Evolutionary conservation across 1,140 invertebrate genomes (phyloP), one percentile per base, ranked within the genome.

Genomic region (Halictus rubicundus): DNA sequence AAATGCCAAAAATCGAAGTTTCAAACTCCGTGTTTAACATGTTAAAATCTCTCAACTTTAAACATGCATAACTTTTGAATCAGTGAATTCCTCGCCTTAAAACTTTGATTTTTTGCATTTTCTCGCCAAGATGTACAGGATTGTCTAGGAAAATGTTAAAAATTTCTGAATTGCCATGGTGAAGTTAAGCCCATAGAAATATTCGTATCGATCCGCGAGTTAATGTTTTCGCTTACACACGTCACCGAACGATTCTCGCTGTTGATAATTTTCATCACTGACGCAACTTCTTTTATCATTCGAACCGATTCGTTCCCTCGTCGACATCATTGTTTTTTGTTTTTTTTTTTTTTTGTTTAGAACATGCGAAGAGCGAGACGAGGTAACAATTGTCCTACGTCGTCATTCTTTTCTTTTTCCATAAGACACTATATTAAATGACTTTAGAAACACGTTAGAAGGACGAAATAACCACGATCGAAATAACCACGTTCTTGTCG

Each of bases 191-290:
- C n/a, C n/a, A n/a, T n/a, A n/a, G 63, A 81, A 82, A 84, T 80
- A 81, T 63, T 46, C 59, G 66, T 80, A 70, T 74, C 65, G 61
- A 68, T 80, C 57, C 61, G 69, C 68, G 68, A 63, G 42, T 52
- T 16, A 64, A 71, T 4, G 46, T 63, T 78, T 49, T 57, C n/a
- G 54, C 54, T 8, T 27, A 6, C 37, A 6, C 37, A 27, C 25
- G 21, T 25, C 63, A 54, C 27, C 21, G 46, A 21, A n/a, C 39
- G 63, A 49, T 68, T 16, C 46, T 49, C 46, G 46, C 46, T 46
- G 42, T 76, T 64, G 68, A 61, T 25, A 10, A 37, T 37, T 52
- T 72, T 19, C n/a, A 65, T 39, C n/a, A 27, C 23, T 19, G 59
- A 70, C 69, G n/a, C 16, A n/a, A 12, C 2, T 12, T 54, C 25